These are phyloP conservation scores for Blomia tropicalis DNA, from an alignment of 2,888 invertebrate genomes.

Conservation along the genomic window DNA sequence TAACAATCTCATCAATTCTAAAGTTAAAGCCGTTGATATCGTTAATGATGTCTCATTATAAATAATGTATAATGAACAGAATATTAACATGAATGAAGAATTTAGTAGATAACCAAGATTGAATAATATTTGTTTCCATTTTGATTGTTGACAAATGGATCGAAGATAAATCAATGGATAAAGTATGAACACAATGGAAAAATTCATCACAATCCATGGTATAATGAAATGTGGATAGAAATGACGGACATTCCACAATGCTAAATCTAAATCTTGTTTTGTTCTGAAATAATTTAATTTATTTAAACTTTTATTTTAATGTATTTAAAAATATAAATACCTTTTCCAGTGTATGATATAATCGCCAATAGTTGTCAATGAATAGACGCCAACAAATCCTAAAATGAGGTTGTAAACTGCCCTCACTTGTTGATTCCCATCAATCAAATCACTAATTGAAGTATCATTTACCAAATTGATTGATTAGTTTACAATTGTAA, in stretches of 20 bases:
- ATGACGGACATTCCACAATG: not conserved
- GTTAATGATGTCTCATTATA: not conserved
- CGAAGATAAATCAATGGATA: constrained; percentile 1
- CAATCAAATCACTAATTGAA: not conserved
- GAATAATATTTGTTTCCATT: not conserved
- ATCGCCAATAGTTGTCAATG: not conserved
- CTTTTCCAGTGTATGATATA: not conserved
- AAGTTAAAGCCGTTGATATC: constrained; percentile 9
- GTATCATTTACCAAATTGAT: not conserved
- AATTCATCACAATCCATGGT: not conserved
- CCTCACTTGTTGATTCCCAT: not conserved
- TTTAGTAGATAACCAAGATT: not conserved
- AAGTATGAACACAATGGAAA: not conserved
- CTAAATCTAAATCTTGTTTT: not conserved
- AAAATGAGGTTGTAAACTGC: not conserved
- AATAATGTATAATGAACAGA: not conserved
- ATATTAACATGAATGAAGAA: not conserved
- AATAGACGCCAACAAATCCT: not conserved
- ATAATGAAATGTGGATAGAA: not conserved
- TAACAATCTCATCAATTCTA: constrained; percentile 45
- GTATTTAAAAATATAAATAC: not conserved
- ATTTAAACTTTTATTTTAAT: not conserved
- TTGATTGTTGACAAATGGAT: not conserved
- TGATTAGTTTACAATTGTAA: not conserved
- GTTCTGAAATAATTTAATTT: not conserved